A percentile compares a stretch with the other conserved stretches of the same genome.
Evolutionary conservation across 2,113 vertebrate species (phyloP).

Genomic region (Lichenostomus cassidix): DNA sequence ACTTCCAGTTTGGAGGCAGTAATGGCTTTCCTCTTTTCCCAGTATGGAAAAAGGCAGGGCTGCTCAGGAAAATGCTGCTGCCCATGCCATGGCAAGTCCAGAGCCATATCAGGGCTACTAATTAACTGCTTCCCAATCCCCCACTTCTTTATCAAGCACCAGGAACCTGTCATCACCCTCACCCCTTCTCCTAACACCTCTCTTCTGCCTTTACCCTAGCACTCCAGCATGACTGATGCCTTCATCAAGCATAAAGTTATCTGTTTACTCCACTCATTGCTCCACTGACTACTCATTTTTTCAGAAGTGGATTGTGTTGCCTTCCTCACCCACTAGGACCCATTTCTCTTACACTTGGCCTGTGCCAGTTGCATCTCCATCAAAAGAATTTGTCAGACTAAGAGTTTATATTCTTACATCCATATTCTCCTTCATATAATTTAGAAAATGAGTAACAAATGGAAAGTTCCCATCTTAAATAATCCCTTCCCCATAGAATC

Average conservation of each 20-base stretch:
- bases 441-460: not conserved
- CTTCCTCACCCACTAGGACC: not conserved
- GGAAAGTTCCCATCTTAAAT: not conserved
- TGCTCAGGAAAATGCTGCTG: not conserved
- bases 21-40: not conserved
- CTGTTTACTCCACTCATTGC: not conserved
- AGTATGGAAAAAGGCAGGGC: not conserved
- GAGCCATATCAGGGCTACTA: not conserved
- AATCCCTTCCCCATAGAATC: not conserved
- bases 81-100: fast-evolving
- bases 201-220: not conserved
- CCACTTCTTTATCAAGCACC: not conserved
- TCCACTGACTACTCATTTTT: not conserved
- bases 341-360: not conserved
- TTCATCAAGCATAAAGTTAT: not conserved
- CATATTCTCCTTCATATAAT: not conserved
- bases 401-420: not conserved
- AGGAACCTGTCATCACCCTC: not conserved
- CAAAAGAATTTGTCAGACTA: not conserved
- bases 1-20: not conserved
- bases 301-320: not conserved
- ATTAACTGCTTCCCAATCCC: not conserved
- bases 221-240: not conserved
- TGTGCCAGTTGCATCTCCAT: not conserved
- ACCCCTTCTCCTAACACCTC: not conserved